These are phyloP conservation scores for Hypotaenidia okinawae DNA, from an alignment of 2,797 vertebrate species.

Conservation along the genomic window DNA sequence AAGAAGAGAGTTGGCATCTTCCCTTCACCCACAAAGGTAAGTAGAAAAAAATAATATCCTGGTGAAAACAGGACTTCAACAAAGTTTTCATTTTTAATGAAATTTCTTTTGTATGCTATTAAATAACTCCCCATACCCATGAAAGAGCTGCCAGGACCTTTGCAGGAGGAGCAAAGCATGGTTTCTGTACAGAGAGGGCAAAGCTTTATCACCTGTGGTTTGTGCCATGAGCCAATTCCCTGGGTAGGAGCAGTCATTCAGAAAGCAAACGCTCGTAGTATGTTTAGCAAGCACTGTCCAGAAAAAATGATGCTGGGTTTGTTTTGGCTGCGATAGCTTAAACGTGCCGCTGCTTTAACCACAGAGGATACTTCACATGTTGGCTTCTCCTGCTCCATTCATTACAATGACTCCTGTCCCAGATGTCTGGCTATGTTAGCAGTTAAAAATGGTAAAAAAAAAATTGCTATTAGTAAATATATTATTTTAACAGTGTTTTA, in stretches of 20 bases:
- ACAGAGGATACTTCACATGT: not conserved
- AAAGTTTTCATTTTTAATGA: not conserved
- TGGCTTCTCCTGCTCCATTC: not conserved
- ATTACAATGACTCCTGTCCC: not conserved
- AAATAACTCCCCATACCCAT: not conserved
- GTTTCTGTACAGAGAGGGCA: not conserved
- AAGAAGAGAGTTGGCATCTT: not conserved
- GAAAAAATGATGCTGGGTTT: not conserved
- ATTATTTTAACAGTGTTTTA: not conserved
- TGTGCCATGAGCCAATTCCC: not conserved
- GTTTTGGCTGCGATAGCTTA: not conserved
- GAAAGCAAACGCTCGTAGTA: not conserved
- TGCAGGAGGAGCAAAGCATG: not conserved
- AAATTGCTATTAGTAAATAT: not conserved
- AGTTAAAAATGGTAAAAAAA: not conserved
- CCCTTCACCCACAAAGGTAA: not conserved
- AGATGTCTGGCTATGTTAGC: not conserved
- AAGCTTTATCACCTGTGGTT: not conserved
- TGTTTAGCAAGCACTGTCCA: not conserved
- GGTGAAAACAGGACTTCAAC: not conserved
- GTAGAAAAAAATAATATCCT: not conserved
- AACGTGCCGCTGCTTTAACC: not conserved
- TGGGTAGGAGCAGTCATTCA: not conserved
- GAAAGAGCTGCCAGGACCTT: not conserved
- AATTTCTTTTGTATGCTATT: not conserved